Percentiles rank a stretch among this genome's conserved stretches.
Conservation (phyloP, 2,113 vertebrate species). For the Megatriorchis doriae region DNA sequence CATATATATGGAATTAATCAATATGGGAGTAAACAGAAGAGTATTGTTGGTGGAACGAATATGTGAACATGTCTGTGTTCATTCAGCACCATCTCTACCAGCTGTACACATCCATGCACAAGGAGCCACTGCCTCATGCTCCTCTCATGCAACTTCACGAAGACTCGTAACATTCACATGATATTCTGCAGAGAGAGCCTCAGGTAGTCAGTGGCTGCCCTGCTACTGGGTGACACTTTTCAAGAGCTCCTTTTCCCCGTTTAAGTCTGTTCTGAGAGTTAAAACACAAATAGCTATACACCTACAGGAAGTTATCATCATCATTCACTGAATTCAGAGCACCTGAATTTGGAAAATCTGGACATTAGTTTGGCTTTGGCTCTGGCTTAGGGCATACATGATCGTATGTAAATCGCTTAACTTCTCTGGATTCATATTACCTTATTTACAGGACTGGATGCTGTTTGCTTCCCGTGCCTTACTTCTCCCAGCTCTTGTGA, state of each 20-base stretch:
- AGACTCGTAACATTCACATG: neutral
- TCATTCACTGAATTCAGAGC: neutral
- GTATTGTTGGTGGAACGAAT: neutral
- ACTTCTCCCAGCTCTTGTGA: neutral
- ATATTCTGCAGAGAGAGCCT: neutral
- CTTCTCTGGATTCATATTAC: neutral
- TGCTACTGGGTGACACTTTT: neutral
- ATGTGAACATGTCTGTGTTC: neutral
- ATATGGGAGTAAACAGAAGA: neutral
- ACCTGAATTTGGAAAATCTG: neutral
- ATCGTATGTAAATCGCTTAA: neutral
- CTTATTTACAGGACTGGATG: neutral
- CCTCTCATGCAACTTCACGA: neutral
- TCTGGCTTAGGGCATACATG: neutral
- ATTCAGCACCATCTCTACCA: neutral
- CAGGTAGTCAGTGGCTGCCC: neutral
- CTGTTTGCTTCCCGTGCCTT: neutral
- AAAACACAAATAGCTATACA: neutral
- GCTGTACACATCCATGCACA: fast-evolving
- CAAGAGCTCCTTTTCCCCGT: neutral
- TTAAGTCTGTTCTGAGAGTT: neutral
- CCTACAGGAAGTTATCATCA: too few species aligned
- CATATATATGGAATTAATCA: neutral
- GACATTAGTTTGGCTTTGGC: neutral
- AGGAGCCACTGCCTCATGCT: neutral